A percentile compares a stretch with the other conserved stretches of the same genome.
These are phyloP conservation scores for Nymphalis c-album DNA, from an alignment of 2,888 invertebrate genomes.

Conservation along the genomic window DNA sequence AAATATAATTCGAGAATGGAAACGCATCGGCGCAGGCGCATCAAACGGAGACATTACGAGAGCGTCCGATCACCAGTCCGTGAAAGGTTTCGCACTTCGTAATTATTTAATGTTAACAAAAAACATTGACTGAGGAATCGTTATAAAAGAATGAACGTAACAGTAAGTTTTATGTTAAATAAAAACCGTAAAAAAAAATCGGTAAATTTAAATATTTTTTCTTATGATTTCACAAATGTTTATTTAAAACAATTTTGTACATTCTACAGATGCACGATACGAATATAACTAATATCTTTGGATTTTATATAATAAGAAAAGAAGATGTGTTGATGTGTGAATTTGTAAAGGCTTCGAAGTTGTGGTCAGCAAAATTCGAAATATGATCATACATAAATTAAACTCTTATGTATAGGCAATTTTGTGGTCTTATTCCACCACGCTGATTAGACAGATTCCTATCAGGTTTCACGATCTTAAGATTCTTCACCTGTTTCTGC, in stretches of 20 bases:
- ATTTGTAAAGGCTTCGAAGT: too few relatives aligned
- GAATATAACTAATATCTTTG: not conserved
- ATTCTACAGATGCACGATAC: not conserved
- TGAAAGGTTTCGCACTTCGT: constrained; percentile 33
- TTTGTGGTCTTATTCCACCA: too few relatives aligned
- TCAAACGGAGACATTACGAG: constrained; percentile 30
- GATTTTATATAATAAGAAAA: not conserved
- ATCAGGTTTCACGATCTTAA: too few relatives aligned
- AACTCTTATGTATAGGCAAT: too few relatives aligned
- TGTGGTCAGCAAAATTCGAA: too few relatives aligned
- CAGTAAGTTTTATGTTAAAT: constrained; percentile 7
- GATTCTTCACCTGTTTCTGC: too few relatives aligned
- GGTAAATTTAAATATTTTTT: not conserved
- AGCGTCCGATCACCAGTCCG: constrained; percentile 12
- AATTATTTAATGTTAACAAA: constrained; percentile 33
- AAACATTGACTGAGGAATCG: constrained; percentile 20
- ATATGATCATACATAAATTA: too few relatives aligned
- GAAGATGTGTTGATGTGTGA: not conserved
- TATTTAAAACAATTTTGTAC: constrained; percentile 2
- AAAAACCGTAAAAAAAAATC: not conserved
- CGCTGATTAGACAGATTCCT: too few relatives aligned
- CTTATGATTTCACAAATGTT: not conserved
- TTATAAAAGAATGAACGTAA: constrained; percentile 9
- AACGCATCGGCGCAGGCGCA: constrained; percentile 41
- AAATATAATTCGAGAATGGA: constrained; percentile 41